Evolutionary conservation across 2,888 invertebrate genomes (phyloP).

Genomic region (Campaea margaritaria): DNA sequence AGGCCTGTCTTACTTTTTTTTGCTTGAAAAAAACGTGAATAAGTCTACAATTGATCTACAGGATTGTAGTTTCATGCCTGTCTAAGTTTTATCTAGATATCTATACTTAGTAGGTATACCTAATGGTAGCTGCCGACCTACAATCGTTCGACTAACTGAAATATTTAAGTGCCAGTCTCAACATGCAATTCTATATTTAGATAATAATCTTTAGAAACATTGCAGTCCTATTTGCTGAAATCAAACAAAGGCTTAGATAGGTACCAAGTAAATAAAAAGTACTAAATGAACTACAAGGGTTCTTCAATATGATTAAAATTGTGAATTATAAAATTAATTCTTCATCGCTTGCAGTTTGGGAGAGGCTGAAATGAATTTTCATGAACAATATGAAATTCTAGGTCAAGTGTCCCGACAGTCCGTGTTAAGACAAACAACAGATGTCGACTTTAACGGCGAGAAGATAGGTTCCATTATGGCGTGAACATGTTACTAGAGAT

Average conservation of each 20-base stretch:
- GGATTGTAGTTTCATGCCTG: not conserved
- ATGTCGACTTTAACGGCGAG: slow-evolving; percentile 32
- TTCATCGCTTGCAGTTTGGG: not conserved
- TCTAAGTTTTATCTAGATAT: not conserved
- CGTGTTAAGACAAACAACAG: slow-evolving; percentile 28
- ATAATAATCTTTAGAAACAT: too few species aligned
- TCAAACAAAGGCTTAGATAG: too few species aligned
- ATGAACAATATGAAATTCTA: slow-evolving; percentile 41
- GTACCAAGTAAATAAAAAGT: too few species aligned
- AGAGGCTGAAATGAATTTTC: slow-evolving; percentile 16
- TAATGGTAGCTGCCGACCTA: not conserved
- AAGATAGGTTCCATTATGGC: slow-evolving; percentile 33
- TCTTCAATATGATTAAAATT: not conserved
- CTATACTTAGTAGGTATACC: not conserved
- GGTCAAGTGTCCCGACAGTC: slow-evolving; percentile 41
- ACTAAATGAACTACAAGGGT: not conserved
- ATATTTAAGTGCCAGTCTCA: too few species aligned
- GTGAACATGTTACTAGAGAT: slow-evolving; percentile 20
- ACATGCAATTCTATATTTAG: too few species aligned
- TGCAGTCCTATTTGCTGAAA: too few species aligned
- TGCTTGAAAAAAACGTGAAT: not conserved
- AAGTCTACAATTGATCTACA: not conserved
- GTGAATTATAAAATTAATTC: not conserved
- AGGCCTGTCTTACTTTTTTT: slow-evolving; percentile 1
- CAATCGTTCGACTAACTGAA: not conserved